A percentile compares a stretch with the other conserved stretches of the same genome.
These are phyloP conservation scores for Drosophila macrospina DNA, from an alignment of 2,888 invertebrate genomes.

Conservation along the genomic window DNA sequence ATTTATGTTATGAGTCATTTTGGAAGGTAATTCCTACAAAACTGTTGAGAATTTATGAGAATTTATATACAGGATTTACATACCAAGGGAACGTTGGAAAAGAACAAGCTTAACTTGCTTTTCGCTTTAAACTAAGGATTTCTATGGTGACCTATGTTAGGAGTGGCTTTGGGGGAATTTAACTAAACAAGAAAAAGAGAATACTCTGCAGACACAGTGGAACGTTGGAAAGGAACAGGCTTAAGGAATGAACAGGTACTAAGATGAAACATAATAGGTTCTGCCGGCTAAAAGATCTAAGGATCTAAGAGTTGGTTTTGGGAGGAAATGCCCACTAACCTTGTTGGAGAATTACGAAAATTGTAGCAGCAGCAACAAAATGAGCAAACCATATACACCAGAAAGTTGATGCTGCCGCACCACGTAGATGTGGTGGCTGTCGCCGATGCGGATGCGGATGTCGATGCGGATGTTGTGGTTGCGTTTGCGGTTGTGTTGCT, in stretches of 20 bases:
- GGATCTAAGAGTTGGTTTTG: not conserved
- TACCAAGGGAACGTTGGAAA: not conserved
- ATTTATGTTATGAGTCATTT: too few relatives aligned
- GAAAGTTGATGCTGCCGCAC: constrained; percentile 82
- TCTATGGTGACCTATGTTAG: too few relatives aligned
- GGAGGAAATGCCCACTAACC: constrained; percentile 63
- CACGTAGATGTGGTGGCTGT: constrained; percentile 76
- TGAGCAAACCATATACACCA: constrained; percentile 84
- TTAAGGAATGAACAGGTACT: too few relatives aligned
- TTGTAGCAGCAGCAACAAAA: constrained; percentile 84
- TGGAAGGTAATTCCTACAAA: too few relatives aligned
- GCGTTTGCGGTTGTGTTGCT: constrained; percentile 30
- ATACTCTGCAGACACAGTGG: not conserved
- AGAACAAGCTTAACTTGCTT: not conserved
- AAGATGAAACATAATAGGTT: too few relatives aligned
- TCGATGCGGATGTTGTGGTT: constrained; percentile 34
- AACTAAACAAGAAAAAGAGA: too few relatives aligned
- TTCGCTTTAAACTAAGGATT: not conserved
- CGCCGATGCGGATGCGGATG: constrained; percentile 62
- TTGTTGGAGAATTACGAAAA: constrained; percentile 82
- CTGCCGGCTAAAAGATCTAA: too few relatives aligned
- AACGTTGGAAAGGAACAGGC: too few relatives aligned
- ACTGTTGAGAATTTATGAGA: too few relatives aligned
- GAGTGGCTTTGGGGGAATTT: too few relatives aligned
- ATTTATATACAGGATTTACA: too few relatives aligned